Conservation (phyloP, 2,888 invertebrate genomes). For the Gari tellinella region DNA sequence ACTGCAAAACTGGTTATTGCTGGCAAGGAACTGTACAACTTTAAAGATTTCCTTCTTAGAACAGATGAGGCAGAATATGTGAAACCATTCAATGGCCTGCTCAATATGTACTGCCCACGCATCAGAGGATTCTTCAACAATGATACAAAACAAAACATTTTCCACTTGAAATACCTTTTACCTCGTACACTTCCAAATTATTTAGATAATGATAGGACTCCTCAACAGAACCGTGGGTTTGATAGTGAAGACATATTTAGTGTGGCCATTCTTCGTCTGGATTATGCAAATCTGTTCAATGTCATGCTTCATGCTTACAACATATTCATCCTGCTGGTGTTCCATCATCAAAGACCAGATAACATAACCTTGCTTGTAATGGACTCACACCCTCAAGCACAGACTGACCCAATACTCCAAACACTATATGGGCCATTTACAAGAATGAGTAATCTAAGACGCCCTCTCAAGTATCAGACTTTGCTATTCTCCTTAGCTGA, state of each 20-base stretch:
- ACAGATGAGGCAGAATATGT: constrained; percentile 39
- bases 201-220: neutral
- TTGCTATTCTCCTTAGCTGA: constrained; percentile 42
- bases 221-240: neutral
- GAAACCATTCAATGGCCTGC: constrained; percentile 28
- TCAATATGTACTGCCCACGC: constrained; percentile 30
- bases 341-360: constrained; percentile 35
- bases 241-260: constrained; percentile 24
- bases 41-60: constrained; percentile 23
- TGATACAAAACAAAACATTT: constrained; percentile 13
- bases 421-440: constrained; percentile 43
- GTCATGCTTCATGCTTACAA: constrained; percentile 44
- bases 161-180: constrained; percentile 30
- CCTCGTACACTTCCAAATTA: neutral
- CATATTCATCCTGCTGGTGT: constrained; percentile 37
- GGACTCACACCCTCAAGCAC: constrained; percentile 49
- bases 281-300: constrained; percentile 51
- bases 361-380: constrained; percentile 32
- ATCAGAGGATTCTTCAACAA: constrained; percentile 9
- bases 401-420: constrained; percentile 27
- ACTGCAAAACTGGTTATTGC: constrained; percentile 14
- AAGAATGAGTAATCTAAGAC: constrained; percentile 28
- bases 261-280: constrained; percentile 35
- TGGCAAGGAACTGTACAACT: constrained; percentile 33
- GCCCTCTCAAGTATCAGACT: constrained; percentile 24